Evolutionary conservation across 2,888 invertebrate species (phyloP).

Genomic region (Boloria selene): DNA sequence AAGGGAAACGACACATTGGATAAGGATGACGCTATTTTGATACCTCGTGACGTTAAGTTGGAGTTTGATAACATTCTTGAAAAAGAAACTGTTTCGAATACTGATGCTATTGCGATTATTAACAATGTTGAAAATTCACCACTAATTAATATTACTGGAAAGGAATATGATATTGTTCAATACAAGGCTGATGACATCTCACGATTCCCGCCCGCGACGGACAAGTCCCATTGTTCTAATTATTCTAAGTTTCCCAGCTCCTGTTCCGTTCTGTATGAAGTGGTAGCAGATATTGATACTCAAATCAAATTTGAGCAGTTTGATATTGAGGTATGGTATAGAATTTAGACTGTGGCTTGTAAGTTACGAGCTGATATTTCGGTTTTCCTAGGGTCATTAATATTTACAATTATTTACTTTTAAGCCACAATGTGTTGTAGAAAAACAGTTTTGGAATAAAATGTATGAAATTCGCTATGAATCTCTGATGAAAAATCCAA

Average conservation of each 20-base stretch:
- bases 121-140: slow-evolving; percentile 22
- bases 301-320: slow-evolving; percentile 58
- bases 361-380: neutral
- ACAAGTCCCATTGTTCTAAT: slow-evolving; percentile 49
- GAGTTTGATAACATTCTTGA: slow-evolving; percentile 46
- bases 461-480: slow-evolving; percentile 71
- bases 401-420: slow-evolving; percentile 29
- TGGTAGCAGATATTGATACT: slow-evolving; percentile 57
- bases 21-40: slow-evolving; percentile 49
- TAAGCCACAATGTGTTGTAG: slow-evolving; percentile 62
- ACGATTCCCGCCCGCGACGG: slow-evolving; percentile 45
- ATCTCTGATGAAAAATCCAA: slow-evolving; percentile 64
- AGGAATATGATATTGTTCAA: slow-evolving; percentile 43
- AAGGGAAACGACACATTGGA: slow-evolving; percentile 44
- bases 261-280: slow-evolving; percentile 51
- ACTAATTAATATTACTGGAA: slow-evolving; percentile 20
- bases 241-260: slow-evolving; percentile 44
- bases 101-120: slow-evolving; percentile 29
- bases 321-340: slow-evolving; percentile 63
- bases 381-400: neutral
- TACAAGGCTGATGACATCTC: slow-evolving; percentile 58
- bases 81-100: slow-evolving; percentile 48
- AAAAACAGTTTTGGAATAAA: slow-evolving; percentile 63
- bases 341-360: too few relatives aligned
- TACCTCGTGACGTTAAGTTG: slow-evolving; percentile 42